A percentile compares a stretch with the other conserved stretches of the same genome.
Conservation (phyloP, 2,888 invertebrate genomes). For the Nemoura dubitans region DNA sequence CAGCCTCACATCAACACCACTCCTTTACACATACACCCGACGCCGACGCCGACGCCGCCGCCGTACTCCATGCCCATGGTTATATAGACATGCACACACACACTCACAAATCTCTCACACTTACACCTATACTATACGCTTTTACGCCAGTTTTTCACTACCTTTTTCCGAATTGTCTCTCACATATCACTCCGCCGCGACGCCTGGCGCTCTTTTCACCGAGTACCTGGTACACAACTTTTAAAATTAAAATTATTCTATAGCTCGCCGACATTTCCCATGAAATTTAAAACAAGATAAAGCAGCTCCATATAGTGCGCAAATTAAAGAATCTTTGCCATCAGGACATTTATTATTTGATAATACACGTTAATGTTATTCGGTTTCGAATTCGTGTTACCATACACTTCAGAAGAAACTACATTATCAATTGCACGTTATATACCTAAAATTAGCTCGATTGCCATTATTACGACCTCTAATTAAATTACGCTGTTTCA, state of each 20-base stretch:
- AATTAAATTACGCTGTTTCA: constrained; percentile 4
- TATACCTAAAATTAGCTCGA: constrained; percentile 4
- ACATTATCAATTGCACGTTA: background rate
- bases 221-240: background rate
- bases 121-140: background rate
- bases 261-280: background rate
- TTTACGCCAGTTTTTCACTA: constrained; percentile 12
- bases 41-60: background rate
- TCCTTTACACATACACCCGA: background rate
- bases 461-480: background rate
- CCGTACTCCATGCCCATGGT: background rate
- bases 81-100: background rate
- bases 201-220: background rate
- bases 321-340: background rate
- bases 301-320: background rate
- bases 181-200: background rate
- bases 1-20: background rate
- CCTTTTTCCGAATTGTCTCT: background rate
- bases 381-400: background rate
- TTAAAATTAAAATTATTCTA: background rate
- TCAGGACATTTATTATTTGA: background rate
- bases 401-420: too few species aligned
- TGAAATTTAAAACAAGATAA: background rate
- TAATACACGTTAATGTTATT: background rate
- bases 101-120: background rate